Base-by-base conservation (phyloP, 1,140 invertebrate genomes). In the Acromyrmex echinatior region DNA sequence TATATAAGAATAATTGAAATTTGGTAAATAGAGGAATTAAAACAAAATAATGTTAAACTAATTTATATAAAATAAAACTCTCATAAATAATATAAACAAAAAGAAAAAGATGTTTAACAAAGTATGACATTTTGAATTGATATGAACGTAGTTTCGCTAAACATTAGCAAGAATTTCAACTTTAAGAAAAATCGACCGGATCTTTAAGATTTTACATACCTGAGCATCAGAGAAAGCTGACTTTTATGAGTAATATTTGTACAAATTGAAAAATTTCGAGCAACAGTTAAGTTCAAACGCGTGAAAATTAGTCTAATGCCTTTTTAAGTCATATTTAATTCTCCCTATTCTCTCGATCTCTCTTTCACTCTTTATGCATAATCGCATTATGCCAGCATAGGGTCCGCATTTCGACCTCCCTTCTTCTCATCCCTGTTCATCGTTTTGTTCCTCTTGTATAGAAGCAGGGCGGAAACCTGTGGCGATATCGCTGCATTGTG, bases 301-400 rank as follows among this genome's bases (percentile, higher is more conserved):
- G 25, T 53, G 80, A 71, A 70, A 86, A 86, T 85, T 86, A 86
- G 31, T 70, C 60, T 86, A 86, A 88, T 88, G 56, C 39, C 56
- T 80, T 88, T 88, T 88, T 88, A 86, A 88, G 49, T 79, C 87
- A 53, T 39, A 73, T 88, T 73, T 86, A 86, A 88, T 63, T 74
- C 74, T 63, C 74, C 49, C 74, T 65, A 62, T 62, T 70, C 66
- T 49, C 45, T 49, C 12, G 39, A 70, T 70, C 66, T 28, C 66
- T 49, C 66, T 25, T 49, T 70, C 66, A 14, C 66, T 70, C 39
- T 70, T 70, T n/a, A 60, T 58, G 84, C 74, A 49, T 88, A 86
- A 88, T 88, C 87, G 74, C 58, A 86, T 86, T 86, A 88, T 70
- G 49, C 63, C 6, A 25, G 39, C 39, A 28, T 51, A 73, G 58